A percentile compares a stretch with the other conserved stretches of the same genome.
Evolutionary conservation across 2,797 vertebrate genomes (phyloP).

Genomic region (Manis crassicaudata): DNA sequence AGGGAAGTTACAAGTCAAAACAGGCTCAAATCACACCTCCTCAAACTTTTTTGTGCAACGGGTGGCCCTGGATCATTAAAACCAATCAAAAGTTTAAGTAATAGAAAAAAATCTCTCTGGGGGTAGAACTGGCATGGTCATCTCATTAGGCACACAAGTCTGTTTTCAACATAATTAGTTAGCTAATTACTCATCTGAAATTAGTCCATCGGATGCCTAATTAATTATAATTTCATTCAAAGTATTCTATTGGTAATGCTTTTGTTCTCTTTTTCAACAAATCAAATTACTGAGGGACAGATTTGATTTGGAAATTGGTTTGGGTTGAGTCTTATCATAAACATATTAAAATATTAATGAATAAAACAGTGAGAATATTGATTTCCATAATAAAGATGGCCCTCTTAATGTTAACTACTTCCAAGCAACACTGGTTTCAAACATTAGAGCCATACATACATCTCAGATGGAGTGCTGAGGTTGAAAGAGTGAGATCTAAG

Average conservation of each 20-base stretch:
- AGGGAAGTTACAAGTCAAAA: not conserved
- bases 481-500: not conserved
- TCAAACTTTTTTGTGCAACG: not conserved
- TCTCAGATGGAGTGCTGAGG: not conserved
- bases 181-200: constrained; percentile 78
- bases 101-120: constrained; percentile 16
- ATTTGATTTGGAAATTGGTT: constrained; percentile 79
- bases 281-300: constrained; percentile 72
- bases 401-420: constrained; percentile 45
- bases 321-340: constrained; percentile 63
- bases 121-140: constrained; percentile 38
- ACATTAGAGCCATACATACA: not conserved
- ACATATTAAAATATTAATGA: constrained; percentile 76
- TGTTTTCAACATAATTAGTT: constrained; percentile 77
- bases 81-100: constrained; percentile 25
- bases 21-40: not conserved
- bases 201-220: constrained; percentile 71
- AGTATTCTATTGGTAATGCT: constrained; percentile 60
- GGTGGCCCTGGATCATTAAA: not conserved
- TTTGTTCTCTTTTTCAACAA: constrained; percentile 72
- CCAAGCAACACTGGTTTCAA: not conserved
- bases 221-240: constrained; percentile 71
- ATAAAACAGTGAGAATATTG: constrained; percentile 70
- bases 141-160: constrained; percentile 65
- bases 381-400: constrained; percentile 66